Conservation (phyloP, 2,888 invertebrate genomes). For the Lymantria dispar region DNA sequence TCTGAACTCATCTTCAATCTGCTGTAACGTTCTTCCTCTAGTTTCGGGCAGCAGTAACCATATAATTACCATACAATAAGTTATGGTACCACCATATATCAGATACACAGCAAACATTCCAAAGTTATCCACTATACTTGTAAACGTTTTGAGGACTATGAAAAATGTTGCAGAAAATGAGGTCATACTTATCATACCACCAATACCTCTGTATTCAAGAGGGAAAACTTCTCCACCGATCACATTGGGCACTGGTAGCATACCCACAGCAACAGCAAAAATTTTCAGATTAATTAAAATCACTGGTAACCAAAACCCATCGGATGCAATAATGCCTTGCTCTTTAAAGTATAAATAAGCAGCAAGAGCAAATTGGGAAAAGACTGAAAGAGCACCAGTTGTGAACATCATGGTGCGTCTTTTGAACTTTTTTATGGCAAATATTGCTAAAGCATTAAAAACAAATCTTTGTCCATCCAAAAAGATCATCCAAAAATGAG, state of each 20-base stretch:
- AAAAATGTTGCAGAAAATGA: conserved; percentile 82
- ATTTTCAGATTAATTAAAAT: conserved; percentile 76
- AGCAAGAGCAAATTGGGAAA: conserved; percentile 78
- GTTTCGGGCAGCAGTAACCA: conserved; percentile 84
- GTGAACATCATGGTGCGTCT: conserved; percentile 82
- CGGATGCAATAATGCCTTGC: conserved; percentile 36
- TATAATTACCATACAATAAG: conserved; percentile 74
- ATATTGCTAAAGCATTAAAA: conserved; percentile 81
- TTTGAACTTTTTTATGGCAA: conserved; percentile 79
- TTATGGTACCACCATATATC: conserved; percentile 76
- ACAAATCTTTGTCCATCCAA: conserved; percentile 83
- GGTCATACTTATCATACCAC: conserved; percentile 82
- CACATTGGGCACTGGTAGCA: conserved; percentile 85
- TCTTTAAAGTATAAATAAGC: conserved; percentile 53
- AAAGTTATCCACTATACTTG: conserved; percentile 66
- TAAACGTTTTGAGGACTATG: conserved; percentile 83
- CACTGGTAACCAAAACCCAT: conserved; percentile 64
- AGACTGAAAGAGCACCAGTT: conserved; percentile 78
- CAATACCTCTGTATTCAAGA: conserved; percentile 80
- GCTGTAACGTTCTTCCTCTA: conserved; percentile 82
- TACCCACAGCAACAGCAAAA: conserved; percentile 80
- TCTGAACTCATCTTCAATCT: conserved; percentile 83
- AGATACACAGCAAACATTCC: conserved; percentile 81
- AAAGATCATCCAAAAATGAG: conserved; percentile 83
- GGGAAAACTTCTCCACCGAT: conserved; percentile 87